Evolutionary conservation across 37 sponge, comb jelly and placozoan species (phyloP), one percentile per base, ranked within the genome.

Genomic region (Halisarca cf. caerulea): DNA sequence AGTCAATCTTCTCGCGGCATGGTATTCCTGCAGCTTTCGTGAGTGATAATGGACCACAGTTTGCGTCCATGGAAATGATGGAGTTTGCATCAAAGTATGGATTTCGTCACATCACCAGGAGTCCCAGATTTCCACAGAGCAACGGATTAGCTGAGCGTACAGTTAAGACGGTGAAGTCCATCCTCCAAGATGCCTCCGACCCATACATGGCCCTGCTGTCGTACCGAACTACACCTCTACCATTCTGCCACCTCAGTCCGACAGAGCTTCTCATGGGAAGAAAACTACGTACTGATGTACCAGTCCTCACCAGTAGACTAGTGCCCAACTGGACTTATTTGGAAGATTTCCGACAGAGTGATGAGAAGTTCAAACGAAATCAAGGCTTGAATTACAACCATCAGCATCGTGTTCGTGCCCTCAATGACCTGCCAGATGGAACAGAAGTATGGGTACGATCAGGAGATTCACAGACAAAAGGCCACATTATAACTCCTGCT

Each of bases 41-140:
- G 11, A 84, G 85, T 39, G 86, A 86, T 57, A 90, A 90, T 78
- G 90, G 90, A 2, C 82, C 90, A 18, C 90, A 90, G 53, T 90
- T 42, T 60, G 40, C 78, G 20, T 85, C 90, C 21, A 4, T 44
- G 20, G 86, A 82, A 39, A 85, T 90, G 70, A 60, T 2, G 33
- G 51, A 66, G 3, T 89, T 89, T 66, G 83, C 87, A 18, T n/a
- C 37, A 18, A 21, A 24, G 0, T 89, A 82, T 37, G 57, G 54
- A 15, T 90, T 86, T 28, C 24, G 59, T 35, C 90, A 90, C 59
- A 62, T 34, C 23, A 90, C 86, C 0, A 86, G 87, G 17, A 90
- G 86, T 44, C 90, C 90, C 23, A 40, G 25, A 0, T 90, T 60
- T 36, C 90, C 90, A 7, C 82, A 85, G 40, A 83, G 87, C 38